phyloP scores from a whole-genome alignment of 1,140 invertebrate genomes.

The Linepithema humile region DNA sequence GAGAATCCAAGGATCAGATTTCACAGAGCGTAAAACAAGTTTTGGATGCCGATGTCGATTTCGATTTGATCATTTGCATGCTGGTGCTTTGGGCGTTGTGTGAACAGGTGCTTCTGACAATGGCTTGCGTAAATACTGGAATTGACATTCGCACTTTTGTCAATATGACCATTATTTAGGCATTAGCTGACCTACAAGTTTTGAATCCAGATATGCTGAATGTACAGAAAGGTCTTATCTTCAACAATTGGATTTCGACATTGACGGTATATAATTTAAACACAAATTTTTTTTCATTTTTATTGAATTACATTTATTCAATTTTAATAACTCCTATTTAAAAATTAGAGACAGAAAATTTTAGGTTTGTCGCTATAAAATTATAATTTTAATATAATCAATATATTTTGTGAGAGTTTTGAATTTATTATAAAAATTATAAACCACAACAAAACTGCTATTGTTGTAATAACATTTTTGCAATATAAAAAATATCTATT shows the following conservation, averaged over 20 bases:
- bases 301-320: not conserved
- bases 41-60: not conserved
- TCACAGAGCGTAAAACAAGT: constrained; percentile 27
- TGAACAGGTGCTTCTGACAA: constrained; percentile 49
- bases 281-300: not conserved
- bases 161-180: constrained; percentile 43
- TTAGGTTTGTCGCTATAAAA: not conserved
- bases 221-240: not conserved
- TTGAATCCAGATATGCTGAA: not conserved
- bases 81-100: constrained; percentile 46
- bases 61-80: constrained; percentile 8
- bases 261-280: not conserved
- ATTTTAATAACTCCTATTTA: not conserved
- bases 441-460: not conserved
- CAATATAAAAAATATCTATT: not conserved
- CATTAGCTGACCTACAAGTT: constrained; percentile 38
- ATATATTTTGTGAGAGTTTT: not conserved
- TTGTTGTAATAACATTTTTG: not conserved
- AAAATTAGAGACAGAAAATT: not conserved
- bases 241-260: not conserved
- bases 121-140: not conserved
- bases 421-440: not conserved
- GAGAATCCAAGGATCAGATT: constrained; percentile 48
- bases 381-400: not conserved
- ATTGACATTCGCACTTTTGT: constrained; percentile 47